Conservation (phyloP, 2,113 vertebrate species). For the Prochilodus magdalenae region DNA sequence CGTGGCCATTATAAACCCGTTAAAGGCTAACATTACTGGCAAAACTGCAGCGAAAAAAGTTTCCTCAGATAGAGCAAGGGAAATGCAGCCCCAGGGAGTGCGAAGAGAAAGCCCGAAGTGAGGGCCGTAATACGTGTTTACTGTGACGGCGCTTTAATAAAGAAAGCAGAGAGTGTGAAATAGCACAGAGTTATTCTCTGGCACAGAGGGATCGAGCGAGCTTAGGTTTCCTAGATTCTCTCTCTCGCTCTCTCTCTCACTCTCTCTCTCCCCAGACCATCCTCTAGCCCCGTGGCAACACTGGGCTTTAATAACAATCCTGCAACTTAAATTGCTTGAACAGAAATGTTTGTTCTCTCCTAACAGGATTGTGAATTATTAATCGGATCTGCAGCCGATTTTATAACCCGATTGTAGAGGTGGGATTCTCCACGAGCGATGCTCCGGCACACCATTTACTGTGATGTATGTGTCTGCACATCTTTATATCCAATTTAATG, state of each 20-base stretch:
- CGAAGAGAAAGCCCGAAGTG: conserved; percentile 51
- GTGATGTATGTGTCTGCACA: conserved; percentile 84
- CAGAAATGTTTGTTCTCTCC: conserved; percentile 83
- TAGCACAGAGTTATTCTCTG: conserved; percentile 72
- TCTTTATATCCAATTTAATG: conserved; percentile 81
- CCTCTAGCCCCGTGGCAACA: conserved; percentile 47
- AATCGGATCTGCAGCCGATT: conserved; percentile 79
- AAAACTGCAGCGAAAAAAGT: conserved; percentile 43
- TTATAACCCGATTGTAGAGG: conserved; percentile 81
- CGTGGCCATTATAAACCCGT: conserved; percentile 59
- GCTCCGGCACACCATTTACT: conserved; percentile 76
- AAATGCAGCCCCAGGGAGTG: conserved; percentile 39
- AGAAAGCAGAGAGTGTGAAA: conserved; percentile 81
- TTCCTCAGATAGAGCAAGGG: conserved; percentile 25
- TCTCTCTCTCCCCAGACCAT: conserved; percentile 37
- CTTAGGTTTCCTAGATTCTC: conserved; percentile 62
- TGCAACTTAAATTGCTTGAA: conserved; percentile 77
- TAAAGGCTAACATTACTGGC: conserved; percentile 40
- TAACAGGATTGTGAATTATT: conserved; percentile 86
- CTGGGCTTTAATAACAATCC: conserved; percentile 72
- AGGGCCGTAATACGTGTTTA: conserved; percentile 67
- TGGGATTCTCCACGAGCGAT: conserved; percentile 77
- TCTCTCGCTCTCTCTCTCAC: conserved; percentile 19
- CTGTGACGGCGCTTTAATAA: conserved; percentile 79
- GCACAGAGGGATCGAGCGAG: conserved; percentile 62